Evolutionary conservation across 1,140 invertebrate species (phyloP), one percentile per base, ranked within the genome.

Genomic region (Nasonia longicornis): DNA sequence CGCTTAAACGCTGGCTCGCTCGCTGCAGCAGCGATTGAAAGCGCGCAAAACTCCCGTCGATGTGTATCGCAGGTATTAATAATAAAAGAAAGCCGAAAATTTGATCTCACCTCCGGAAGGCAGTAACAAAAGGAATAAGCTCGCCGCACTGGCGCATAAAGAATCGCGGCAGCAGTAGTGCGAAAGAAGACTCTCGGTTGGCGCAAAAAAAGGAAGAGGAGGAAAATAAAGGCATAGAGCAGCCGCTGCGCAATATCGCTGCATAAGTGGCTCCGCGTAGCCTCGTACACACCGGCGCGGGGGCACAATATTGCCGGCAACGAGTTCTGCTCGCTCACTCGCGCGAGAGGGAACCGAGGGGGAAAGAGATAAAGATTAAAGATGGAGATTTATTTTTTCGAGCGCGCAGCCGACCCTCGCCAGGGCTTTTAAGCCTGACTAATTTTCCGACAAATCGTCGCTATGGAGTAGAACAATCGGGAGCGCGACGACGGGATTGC

Each of bases 391-490:
- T 48, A 58, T 48, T 45, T 64, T 63, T 76, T 63, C 64, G 64
- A 26, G 29, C 64, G 64, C 31, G n/a, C 31, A 14, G 2, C 14
- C 20, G 69, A 35, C 35, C 14, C 35, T 16, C 14, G 20, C 35
- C 69, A 29, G 77, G n/a, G 52, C 35, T 64, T 12, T 74, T 72
- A 12, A 66, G 71, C 35, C 20, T 48, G 31, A 63, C 71, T 73
- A 80, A 80, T 74, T 80, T 74, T 67, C 70, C 70, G 70, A 80
- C 72, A 80, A 80, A 74, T 80, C 58, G 58, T 35, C 63, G 48
- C 70, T 31, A 64, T 16, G 29, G 42, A 45, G 42, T 71, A 42
- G 29, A 38, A 71, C 29, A 38, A 58, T 58, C 52, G 52, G 52
- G 52, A 20, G 52, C 52, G 52, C 16, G 52, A 58, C 52, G 52